phyloP scores from a whole-genome alignment of 2,797 vertebrate species.

The Spea hammondii region DNA sequence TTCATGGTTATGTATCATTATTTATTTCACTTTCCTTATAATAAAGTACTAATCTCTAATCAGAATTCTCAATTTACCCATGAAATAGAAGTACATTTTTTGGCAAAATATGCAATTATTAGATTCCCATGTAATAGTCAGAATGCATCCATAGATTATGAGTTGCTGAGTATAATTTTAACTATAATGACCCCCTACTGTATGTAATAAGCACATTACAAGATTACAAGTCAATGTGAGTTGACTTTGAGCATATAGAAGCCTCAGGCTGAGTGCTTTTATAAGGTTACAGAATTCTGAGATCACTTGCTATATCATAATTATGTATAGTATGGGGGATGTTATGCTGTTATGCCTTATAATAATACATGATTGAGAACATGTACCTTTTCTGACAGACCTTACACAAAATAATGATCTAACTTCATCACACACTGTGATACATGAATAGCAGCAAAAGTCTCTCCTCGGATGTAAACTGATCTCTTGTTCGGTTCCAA shows the following conservation, averaged over 20 bases:
- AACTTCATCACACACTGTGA: background rate
- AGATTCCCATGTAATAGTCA: background rate
- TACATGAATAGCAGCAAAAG: background rate
- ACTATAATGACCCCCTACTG: background rate
- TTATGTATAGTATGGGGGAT: background rate
- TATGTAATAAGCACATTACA: background rate
- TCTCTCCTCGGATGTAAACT: background rate
- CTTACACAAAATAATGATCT: background rate
- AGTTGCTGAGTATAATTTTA: background rate
- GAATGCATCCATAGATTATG: background rate
- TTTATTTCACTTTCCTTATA: too few relatives aligned
- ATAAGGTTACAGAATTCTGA: background rate
- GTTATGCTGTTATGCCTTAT: background rate
- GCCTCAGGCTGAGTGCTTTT: background rate
- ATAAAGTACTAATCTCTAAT: too few relatives aligned
- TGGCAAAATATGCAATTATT: background rate
- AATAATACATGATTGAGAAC: constrained; percentile 6
- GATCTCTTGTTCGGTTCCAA: background rate
- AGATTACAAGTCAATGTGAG: background rate
- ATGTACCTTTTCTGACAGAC: background rate
- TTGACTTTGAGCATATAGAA: background rate
- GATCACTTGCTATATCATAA: background rate
- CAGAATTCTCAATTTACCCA: too few relatives aligned
- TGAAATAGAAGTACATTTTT: too few relatives aligned
- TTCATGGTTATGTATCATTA: too few relatives aligned